Evolutionary conservation across 2,888 invertebrate species (phyloP).

Genomic region (Camponotus fellah): DNA sequence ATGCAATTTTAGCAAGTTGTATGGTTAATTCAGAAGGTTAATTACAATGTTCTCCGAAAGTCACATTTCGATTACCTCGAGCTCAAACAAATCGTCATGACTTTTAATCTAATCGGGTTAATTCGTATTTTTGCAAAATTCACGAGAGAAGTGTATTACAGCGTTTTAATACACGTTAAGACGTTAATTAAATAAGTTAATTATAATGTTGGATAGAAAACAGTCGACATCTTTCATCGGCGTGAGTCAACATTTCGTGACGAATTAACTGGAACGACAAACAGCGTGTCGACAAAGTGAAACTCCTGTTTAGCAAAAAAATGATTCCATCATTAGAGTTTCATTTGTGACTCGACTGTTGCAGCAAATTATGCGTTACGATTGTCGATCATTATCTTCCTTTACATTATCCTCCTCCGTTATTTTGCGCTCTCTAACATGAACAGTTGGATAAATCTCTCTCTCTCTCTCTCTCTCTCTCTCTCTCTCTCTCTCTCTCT

Average conservation of each 20-base stretch:
- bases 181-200: slow-evolving; percentile 19
- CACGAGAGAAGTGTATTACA: not conserved
- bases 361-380: slow-evolving; percentile 62
- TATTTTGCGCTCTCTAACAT: slow-evolving; percentile 61
- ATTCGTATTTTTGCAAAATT: slow-evolving; percentile 5
- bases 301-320: slow-evolving; percentile 38
- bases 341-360: slow-evolving; percentile 59
- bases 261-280: slow-evolving; percentile 24
- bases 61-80: not conserved
- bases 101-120: slow-evolving; percentile 36
- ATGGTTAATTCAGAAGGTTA: slow-evolving; percentile 32
- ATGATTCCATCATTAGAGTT: slow-evolving; percentile 60
- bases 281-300: slow-evolving; percentile 3
- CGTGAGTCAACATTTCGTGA: slow-evolving; percentile 20
- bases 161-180: not conserved
- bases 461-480: not conserved
- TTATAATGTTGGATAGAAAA: not conserved
- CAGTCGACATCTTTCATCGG: not conserved
- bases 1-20: slow-evolving; percentile 11
- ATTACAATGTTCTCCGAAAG: not conserved
- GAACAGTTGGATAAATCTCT: slow-evolving; percentile 34
- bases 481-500: not conserved
- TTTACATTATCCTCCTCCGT: slow-evolving; percentile 58
- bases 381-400: slow-evolving; percentile 69
- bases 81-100: not conserved